phyloP scores from a whole-genome alignment of 2,888 invertebrate genomes.

The Clunio marinus region DNA sequence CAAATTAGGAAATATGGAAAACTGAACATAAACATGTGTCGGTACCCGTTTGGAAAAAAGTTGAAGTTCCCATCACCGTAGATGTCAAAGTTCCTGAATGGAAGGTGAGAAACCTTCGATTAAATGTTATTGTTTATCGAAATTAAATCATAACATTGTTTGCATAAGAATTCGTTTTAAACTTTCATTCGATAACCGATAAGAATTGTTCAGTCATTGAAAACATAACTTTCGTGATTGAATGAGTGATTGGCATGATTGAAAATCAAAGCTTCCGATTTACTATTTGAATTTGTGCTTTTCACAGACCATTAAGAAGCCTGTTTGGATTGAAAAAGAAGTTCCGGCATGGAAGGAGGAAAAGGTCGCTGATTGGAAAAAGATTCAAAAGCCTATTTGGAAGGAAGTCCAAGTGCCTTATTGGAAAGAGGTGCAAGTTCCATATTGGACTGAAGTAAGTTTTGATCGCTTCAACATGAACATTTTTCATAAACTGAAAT shows the following conservation, averaged over 20 bases:
- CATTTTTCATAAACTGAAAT: background rate
- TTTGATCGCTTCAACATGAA: background rate
- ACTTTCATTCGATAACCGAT: too few species aligned
- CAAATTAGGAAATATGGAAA: conserved; percentile 69
- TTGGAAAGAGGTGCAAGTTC: conserved; percentile 59
- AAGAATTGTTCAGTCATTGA: too few species aligned
- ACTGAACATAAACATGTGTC: conserved; percentile 71
- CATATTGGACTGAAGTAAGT: conserved; percentile 57
- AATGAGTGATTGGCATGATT: too few species aligned
- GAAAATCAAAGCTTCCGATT: too few species aligned
- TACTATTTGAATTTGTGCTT: too few species aligned
- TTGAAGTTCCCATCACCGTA: conserved; percentile 70
- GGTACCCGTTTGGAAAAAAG: conserved; percentile 73
- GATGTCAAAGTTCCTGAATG: conserved; percentile 64
- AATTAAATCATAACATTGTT: too few species aligned
- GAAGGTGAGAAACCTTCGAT: background rate
- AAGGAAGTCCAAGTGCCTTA: conserved; percentile 52
- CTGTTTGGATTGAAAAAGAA: conserved; percentile 62
- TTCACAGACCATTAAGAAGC: conserved; percentile 51
- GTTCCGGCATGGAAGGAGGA: conserved; percentile 66
- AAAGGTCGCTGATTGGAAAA: conserved; percentile 46
- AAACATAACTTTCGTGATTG: too few species aligned
- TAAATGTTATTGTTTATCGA: too few species aligned
- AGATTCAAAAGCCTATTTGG: conserved; percentile 47
- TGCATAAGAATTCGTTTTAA: too few species aligned